Evolutionary conservation across 2,888 invertebrate species (phyloP).

Genomic region (Mylabris sibirica): DNA sequence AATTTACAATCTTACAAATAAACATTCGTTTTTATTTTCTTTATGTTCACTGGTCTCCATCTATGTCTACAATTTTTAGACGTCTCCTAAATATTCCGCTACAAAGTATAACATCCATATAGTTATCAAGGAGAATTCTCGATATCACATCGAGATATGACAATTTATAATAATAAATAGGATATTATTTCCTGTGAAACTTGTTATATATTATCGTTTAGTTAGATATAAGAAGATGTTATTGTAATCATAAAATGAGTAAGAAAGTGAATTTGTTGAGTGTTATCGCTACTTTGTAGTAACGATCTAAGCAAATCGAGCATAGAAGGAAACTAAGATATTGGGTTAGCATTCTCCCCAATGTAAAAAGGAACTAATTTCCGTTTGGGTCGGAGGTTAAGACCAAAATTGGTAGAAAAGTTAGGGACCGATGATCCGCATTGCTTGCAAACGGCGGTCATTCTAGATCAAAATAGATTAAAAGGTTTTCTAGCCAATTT

Average conservation of each 20-base stretch:
- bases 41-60: neutral
- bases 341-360: conserved; percentile 54
- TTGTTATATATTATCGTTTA: conserved; percentile 21
- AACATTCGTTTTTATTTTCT: neutral
- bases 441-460: conserved; percentile 54
- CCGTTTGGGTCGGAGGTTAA: conserved; percentile 55
- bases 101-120: no score
- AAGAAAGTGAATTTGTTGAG: conserved; percentile 40
- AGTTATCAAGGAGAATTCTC: neutral
- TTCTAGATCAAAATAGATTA: conserved; percentile 55
- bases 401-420: conserved; percentile 55
- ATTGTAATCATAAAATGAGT: conserved; percentile 32
- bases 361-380: conserved; percentile 60
- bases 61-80: neutral
- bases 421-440: conserved; percentile 50
- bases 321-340: conserved; percentile 55
- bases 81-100: no score
- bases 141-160: neutral
- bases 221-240: conserved; percentile 17
- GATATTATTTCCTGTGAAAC: neutral
- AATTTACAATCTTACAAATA: neutral
- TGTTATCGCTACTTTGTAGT: conserved; percentile 51
- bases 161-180: no score
- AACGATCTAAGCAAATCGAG: conserved; percentile 56
- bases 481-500: conserved; percentile 48